Evolutionary conservation across 2,888 invertebrate species (phyloP).

Genomic region (Eupithecia subfuscata): DNA sequence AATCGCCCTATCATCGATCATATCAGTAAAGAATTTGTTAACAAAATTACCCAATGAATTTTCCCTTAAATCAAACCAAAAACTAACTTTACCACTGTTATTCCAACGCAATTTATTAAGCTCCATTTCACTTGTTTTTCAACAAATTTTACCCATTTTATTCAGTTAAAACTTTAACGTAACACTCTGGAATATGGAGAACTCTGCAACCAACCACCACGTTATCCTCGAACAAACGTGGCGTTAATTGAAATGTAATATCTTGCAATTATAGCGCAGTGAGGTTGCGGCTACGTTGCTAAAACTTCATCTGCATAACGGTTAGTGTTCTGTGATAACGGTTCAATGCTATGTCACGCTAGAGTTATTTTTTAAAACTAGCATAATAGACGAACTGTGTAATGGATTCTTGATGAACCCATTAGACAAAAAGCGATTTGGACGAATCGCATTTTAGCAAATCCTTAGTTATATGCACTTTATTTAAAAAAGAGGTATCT

Average conservation of each 20-base stretch:
- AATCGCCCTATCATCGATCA: too few relatives aligned
- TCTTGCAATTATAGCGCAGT: slow-evolving; percentile 1
- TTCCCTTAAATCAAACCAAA: not conserved
- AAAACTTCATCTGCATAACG: slow-evolving; percentile 1
- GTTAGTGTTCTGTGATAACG: not conserved
- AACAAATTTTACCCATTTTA: slow-evolving; percentile 1
- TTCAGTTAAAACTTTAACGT: not conserved
- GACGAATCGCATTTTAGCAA: too few relatives aligned
- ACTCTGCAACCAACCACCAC: not conserved
- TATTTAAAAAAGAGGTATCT: too few relatives aligned
- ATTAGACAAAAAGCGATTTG: too few relatives aligned
- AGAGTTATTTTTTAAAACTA: too few relatives aligned
- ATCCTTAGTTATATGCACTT: too few relatives aligned
- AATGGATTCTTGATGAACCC: too few relatives aligned
- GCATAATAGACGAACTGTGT: too few relatives aligned
- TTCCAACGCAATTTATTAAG: not conserved
- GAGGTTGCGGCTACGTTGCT: not conserved
- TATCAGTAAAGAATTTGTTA: too few relatives aligned
- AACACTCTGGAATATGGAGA: not conserved
- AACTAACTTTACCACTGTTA: not conserved
- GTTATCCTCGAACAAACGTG: not conserved
- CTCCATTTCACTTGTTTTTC: not conserved
- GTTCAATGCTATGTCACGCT: not conserved
- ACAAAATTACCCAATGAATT: not conserved
- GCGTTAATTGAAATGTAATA: slow-evolving; percentile 8